Evolutionary conservation across 2,888 invertebrate species (phyloP).

Genomic region (Trypoxylon attenuatum): DNA sequence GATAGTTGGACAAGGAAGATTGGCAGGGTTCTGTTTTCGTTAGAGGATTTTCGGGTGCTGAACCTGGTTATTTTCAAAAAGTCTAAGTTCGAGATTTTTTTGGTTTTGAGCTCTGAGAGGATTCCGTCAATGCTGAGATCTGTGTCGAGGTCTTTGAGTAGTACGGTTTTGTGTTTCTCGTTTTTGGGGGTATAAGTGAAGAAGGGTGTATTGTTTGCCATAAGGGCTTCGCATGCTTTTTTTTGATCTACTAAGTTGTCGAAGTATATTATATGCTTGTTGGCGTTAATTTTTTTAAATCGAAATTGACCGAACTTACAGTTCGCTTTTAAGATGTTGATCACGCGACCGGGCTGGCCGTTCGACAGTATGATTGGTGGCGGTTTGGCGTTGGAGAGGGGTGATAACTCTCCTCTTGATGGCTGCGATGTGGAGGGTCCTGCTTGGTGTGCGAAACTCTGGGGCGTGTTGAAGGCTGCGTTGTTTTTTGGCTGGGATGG

Average conservation of each 20-base stretch:
- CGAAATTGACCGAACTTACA: too few relatives aligned
- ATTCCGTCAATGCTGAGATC: not conserved
- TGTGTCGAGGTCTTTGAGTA: not conserved
- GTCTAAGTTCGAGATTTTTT: slow-evolving; percentile 4
- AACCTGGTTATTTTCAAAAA: not conserved
- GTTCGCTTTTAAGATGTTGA: not conserved
- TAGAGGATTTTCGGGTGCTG: not conserved
- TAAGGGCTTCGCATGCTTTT: too few relatives aligned
- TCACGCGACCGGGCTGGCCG: not conserved
- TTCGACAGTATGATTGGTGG: not conserved
- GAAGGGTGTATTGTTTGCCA: too few relatives aligned
- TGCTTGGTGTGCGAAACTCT: too few relatives aligned
- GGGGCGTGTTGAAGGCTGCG: too few relatives aligned
- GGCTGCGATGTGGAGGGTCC: too few relatives aligned
- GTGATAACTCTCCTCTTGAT: too few relatives aligned
- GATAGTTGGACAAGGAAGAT: not conserved
- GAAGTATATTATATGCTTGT: too few relatives aligned
- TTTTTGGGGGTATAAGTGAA: not conserved
- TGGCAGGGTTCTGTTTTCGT: not conserved
- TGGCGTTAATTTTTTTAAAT: too few relatives aligned
- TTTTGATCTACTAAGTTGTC: too few relatives aligned
- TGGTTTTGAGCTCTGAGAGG: slow-evolving; percentile 10
- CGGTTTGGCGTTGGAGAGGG: too few relatives aligned
- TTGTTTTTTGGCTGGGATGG: too few relatives aligned
- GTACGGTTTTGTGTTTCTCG: not conserved